Percentiles rank a stretch among this genome's conserved stretches.
Conservation (phyloP, 2,797 vertebrate species). For the Limnodromus scolopaceus region DNA sequence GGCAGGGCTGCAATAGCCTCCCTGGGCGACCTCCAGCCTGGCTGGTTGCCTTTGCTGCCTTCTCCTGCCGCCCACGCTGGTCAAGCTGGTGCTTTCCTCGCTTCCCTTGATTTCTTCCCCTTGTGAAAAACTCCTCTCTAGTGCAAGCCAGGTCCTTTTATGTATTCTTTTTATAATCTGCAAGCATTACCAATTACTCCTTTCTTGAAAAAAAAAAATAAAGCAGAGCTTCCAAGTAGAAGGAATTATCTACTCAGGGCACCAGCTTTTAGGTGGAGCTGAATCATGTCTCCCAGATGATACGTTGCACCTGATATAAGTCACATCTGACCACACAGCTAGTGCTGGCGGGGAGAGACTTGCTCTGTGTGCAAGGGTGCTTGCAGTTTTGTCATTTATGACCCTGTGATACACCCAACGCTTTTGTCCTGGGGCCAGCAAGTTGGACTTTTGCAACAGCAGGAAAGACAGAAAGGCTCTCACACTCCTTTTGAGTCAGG, state of each 20-base stretch:
- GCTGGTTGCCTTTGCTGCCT: accelerated
- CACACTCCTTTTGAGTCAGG: not conserved
- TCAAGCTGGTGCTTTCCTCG: not conserved
- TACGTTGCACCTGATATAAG: not conserved
- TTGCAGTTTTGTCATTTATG: not conserved
- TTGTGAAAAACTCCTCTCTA: not conserved
- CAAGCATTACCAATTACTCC: not conserved
- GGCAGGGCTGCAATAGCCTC: not conserved
- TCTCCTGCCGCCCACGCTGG: not conserved
- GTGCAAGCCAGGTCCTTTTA: not conserved
- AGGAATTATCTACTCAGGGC: accelerated
- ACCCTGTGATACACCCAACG: not conserved
- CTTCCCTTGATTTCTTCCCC: not conserved
- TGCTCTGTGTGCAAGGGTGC: not conserved
- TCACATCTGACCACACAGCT: not conserved
- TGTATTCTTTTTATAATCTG: not conserved
- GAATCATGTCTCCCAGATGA: not conserved
- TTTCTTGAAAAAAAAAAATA: not conserved
- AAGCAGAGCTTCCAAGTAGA: not conserved
- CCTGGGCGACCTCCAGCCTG: not conserved
- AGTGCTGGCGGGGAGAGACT: not conserved
- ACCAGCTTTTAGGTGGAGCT: not conserved
- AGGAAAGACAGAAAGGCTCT: not conserved
- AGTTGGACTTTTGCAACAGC: not conserved
- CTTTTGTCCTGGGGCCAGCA: not conserved